phyloP scores from a whole-genome alignment of 2,888 invertebrate genomes.

The Nudaria mundana region DNA sequence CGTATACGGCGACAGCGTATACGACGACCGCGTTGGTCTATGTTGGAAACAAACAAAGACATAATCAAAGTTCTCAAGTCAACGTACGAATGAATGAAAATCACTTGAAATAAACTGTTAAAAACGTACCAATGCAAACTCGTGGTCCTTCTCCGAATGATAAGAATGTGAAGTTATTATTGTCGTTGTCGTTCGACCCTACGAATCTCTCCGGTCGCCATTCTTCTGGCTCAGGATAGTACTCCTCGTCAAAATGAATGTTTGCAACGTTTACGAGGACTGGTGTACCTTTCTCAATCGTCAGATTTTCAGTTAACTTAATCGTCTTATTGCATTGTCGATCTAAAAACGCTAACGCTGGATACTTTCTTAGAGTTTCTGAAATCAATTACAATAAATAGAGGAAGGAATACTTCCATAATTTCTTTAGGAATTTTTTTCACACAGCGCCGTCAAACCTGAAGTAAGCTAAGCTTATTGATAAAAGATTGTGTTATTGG shows the following conservation, averaged over 20 bases:
- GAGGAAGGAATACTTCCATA: too few relatives aligned
- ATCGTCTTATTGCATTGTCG: conserved; percentile 47
- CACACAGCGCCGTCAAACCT: too few relatives aligned
- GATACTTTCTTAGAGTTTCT: conserved; percentile 61
- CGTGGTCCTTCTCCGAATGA: conserved; percentile 67
- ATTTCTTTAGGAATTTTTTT: too few relatives aligned
- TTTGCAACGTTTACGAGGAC: conserved; percentile 55
- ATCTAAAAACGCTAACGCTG: conserved; percentile 51
- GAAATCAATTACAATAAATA: too few relatives aligned
- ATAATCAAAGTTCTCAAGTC: too few relatives aligned
- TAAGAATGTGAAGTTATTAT: conserved; percentile 49
- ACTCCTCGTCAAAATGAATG: conserved; percentile 50
- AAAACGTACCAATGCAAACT: conserved; percentile 48
- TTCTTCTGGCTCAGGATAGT: conserved; percentile 50
- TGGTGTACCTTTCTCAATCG: conserved; percentile 49
- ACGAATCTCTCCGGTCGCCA: conserved; percentile 59
- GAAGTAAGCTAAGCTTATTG: too few relatives aligned
- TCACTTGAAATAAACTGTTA: too few relatives aligned
- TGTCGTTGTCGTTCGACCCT: conserved; percentile 45
- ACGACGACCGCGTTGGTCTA: too few relatives aligned
- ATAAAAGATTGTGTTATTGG: not conserved
- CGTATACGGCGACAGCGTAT: too few relatives aligned
- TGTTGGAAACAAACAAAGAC: too few relatives aligned
- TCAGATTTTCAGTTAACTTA: conserved; percentile 48
- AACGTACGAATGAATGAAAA: too few relatives aligned